phyloP scores from a whole-genome alignment of 2,113 vertebrate genomes.

The Tapirus terrestris region DNA sequence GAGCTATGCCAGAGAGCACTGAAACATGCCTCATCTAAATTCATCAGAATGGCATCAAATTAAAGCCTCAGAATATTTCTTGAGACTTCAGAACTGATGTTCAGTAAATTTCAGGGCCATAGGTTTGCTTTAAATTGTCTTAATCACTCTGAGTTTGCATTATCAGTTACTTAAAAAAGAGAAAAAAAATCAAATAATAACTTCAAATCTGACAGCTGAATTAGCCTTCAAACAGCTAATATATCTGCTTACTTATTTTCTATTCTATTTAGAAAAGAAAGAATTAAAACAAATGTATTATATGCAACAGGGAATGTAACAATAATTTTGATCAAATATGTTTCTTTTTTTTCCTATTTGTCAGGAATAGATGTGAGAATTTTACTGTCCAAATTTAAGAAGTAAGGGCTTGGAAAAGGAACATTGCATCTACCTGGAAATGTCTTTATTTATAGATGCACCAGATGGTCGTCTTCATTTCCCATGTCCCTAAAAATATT shows the following conservation, averaged over 20 bases:
- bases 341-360: not conserved
- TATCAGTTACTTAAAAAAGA: slow-evolving; percentile 17
- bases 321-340: not conserved
- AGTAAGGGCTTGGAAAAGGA: not conserved
- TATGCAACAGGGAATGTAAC: not conserved
- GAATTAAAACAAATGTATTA: not conserved
- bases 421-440: not conserved
- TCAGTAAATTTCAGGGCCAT: not conserved
- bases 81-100: slow-evolving; percentile 2
- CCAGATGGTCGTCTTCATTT: not conserved
- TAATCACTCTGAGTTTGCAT: not conserved
- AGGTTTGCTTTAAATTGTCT: slow-evolving; percentile 1
- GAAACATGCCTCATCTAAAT: slow-evolving; percentile 36
- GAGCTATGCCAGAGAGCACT: not conserved
- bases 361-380: not conserved
- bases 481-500: not conserved
- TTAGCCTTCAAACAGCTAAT: not conserved
- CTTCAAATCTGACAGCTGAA: not conserved
- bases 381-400: not conserved
- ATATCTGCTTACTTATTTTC: not conserved
- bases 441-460: not conserved
- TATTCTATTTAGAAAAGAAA: slow-evolving; percentile 19
- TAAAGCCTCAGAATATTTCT: slow-evolving; percentile 2
- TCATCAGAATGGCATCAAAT: slow-evolving; percentile 15
- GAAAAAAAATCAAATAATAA: not conserved